phyloP scores from a whole-genome alignment of 2,888 invertebrate genomes.

The Tipula lateralis region DNA sequence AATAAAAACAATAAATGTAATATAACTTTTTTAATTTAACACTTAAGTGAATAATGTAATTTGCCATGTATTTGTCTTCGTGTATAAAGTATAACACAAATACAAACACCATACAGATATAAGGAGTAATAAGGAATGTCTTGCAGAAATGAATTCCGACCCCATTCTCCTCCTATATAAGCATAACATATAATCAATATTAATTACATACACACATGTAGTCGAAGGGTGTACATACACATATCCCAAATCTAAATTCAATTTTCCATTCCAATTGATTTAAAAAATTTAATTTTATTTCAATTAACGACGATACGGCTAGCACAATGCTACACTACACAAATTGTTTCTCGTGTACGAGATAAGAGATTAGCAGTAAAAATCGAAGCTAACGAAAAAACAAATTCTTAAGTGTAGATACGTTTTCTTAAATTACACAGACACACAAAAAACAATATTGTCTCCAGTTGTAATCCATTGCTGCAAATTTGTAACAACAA shows the following conservation, averaged over 20 bases:
- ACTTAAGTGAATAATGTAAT: not conserved
- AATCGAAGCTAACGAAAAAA: not conserved
- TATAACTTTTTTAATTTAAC: slow-evolving; percentile 5
- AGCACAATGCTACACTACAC: not conserved
- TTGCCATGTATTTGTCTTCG: not conserved
- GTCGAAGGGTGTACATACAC: not conserved
- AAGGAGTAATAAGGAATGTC: not conserved
- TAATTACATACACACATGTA: not conserved
- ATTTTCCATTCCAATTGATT: slow-evolving; percentile 3
- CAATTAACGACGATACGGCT: not conserved
- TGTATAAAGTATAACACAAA: not conserved
- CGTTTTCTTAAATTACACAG: not conserved
- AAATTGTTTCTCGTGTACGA: not conserved
- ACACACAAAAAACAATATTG: not conserved
- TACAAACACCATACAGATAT: not conserved
- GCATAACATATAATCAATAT: not conserved
- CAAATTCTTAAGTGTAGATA: not conserved
- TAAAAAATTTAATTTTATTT: not conserved
- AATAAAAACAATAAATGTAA: not conserved
- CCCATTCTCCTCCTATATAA: not conserved
- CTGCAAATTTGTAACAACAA: too few relatives aligned
- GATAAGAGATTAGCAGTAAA: not conserved
- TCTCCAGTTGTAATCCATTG: not conserved
- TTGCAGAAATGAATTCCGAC: not conserved
- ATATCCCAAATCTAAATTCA: not conserved